Percentiles rank a stretch among this genome's conserved stretches.
phyloP scores from a whole-genome alignment of 2,797 vertebrate genomes.

The Parauchenoglanis punctatus region DNA sequence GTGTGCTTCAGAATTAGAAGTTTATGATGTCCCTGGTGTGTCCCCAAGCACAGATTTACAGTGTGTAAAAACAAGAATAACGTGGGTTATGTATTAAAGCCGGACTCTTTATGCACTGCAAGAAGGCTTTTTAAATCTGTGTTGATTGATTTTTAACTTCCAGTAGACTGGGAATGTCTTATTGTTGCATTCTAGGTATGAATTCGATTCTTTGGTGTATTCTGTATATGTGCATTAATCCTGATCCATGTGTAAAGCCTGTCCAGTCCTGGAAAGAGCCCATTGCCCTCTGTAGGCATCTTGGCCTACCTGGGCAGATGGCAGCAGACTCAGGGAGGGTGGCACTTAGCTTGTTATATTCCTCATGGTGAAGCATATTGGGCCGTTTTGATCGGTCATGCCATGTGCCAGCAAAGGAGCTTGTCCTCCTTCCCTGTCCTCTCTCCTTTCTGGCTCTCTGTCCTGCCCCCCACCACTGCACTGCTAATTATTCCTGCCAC shows the following conservation, averaged over 20 bases:
- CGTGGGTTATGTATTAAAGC: neutral
- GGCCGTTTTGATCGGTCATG: slow-evolving; percentile 52
- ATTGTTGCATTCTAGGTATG: neutral
- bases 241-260: slow-evolving; percentile 18
- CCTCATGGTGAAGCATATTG: slow-evolving; percentile 59
- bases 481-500: slow-evolving; percentile 72
- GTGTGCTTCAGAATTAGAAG: neutral
- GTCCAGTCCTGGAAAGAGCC: neutral
- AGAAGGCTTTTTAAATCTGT: neutral
- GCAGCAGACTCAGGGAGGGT: slow-evolving; percentile 53
- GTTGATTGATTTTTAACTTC: neutral
- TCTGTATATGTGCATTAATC: slow-evolving; percentile 36
- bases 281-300: slow-evolving; percentile 12
- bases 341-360: slow-evolving; percentile 55
- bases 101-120: neutral
- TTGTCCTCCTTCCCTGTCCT: slow-evolving; percentile 35
- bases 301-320: slow-evolving; percentile 60
- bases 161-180: neutral
- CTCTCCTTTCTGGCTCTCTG: slow-evolving; percentile 39
- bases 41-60: neutral
- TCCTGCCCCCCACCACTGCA: slow-evolving; percentile 60
- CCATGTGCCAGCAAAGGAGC: slow-evolving; percentile 57
- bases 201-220: slow-evolving; percentile 16
- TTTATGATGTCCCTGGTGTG: neutral
- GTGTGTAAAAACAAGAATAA: neutral